Percentiles rank a stretch among this genome's conserved stretches.
phyloP scores from a whole-genome alignment of 2,888 invertebrate species.

The Microctonus brassicae region DNA sequence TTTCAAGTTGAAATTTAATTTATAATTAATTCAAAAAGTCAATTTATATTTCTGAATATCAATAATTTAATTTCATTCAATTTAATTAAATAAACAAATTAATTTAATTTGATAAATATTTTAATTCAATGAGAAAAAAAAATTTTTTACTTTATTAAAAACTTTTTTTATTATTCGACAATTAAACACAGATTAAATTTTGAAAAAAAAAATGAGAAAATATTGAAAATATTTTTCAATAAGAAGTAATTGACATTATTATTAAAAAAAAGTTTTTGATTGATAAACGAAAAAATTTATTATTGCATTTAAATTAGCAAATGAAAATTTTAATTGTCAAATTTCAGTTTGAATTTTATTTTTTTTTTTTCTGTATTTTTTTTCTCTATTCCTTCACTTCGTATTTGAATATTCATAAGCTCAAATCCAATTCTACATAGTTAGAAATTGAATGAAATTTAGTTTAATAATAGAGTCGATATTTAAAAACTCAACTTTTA shows the following conservation, averaged over 20 bases:
- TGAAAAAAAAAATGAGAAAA: too few relatives aligned
- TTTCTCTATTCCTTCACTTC: background rate
- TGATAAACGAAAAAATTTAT: too few relatives aligned
- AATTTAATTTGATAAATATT: too few relatives aligned
- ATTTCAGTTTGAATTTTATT: background rate
- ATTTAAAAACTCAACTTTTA: background rate
- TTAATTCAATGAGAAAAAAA: too few relatives aligned
- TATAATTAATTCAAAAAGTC: background rate
- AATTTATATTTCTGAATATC: background rate
- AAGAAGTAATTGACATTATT: too few relatives aligned
- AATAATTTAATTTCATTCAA: background rate
- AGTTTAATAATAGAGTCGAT: background rate
- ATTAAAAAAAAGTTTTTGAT: too few relatives aligned
- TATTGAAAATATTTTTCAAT: too few relatives aligned
- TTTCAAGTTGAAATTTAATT: background rate
- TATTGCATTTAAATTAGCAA: background rate
- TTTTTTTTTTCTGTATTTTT: background rate
- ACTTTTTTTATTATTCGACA: too few relatives aligned
- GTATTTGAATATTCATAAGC: background rate
- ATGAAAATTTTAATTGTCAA: slow-evolving; percentile 4
- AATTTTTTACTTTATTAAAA: too few relatives aligned
- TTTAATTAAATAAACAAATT: too few relatives aligned
- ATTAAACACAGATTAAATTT: too few relatives aligned
- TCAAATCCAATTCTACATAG: background rate
- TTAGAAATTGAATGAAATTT: background rate